phyloP scores from a whole-genome alignment of 1,140 invertebrate genomes.

The Sarcophaga bullata region DNA sequence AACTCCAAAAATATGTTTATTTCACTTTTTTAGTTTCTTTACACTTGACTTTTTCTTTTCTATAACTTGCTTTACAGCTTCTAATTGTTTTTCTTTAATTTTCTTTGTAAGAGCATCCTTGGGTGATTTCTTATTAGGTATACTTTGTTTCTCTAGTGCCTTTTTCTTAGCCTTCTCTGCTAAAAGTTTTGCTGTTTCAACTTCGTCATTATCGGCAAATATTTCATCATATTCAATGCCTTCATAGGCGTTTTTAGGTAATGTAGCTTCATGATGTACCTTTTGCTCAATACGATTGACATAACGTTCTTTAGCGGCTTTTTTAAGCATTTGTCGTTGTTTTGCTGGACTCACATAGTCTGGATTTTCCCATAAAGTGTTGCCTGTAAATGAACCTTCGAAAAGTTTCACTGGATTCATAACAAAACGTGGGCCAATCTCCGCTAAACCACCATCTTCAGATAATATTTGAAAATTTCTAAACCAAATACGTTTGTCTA shows the following conservation, averaged over 20 bases:
- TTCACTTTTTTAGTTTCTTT: conserved; percentile 42
- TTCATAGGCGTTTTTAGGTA: conserved; percentile 77
- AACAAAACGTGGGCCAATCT: conserved; percentile 97
- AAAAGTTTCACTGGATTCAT: conserved; percentile 93
- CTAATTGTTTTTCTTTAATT: conserved; percentile 62
- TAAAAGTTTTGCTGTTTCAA: conserved; percentile 64
- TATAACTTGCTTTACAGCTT: conserved; percentile 55
- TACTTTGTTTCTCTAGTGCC: conserved; percentile 36
- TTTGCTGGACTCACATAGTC: conserved; percentile 91
- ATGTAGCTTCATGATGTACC: conserved; percentile 74
- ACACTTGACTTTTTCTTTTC: conserved; percentile 54
- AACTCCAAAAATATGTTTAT: no score
- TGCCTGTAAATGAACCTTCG: conserved; percentile 92
- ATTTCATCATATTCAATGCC: conserved; percentile 69
- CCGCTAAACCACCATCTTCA: conserved; percentile 92
- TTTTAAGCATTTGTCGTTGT: conserved; percentile 76
- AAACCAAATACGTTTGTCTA: conserved; percentile 98
- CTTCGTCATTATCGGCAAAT: conserved; percentile 67
- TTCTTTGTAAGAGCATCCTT: conserved; percentile 55
- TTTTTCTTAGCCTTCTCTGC: conserved; percentile 56
- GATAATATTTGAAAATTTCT: conserved; percentile 98
- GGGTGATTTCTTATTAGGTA: conserved; percentile 33
- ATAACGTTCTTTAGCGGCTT: conserved; percentile 80
- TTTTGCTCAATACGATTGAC: conserved; percentile 82
- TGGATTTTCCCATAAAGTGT: conserved; percentile 93